Percentiles rank a stretch among this genome's conserved stretches.
Evolutionary conservation across 2,888 invertebrate genomes (phyloP).

Genomic region (Rhabditoides inermis): DNA sequence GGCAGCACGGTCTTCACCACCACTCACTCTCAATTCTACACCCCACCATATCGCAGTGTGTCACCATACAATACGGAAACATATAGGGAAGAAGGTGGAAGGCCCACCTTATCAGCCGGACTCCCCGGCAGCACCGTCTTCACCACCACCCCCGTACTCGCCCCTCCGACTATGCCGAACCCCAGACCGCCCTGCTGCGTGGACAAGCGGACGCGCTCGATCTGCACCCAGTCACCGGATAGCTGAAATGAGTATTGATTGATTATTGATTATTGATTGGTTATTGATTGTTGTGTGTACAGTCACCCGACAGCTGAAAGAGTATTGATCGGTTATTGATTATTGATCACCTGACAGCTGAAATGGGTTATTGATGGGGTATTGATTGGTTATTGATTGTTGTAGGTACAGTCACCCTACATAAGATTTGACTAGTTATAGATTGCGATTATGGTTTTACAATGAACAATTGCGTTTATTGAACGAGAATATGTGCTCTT

Average conservation of each 20-base stretch:
- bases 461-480: constrained; percentile 20
- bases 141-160: constrained; percentile 96
- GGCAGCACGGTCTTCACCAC: constrained; percentile 96
- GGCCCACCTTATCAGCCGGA: constrained; percentile 83
- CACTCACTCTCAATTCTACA: too few relatives aligned
- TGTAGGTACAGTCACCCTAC: too few relatives aligned
- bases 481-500: too few relatives aligned
- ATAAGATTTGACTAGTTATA: too few relatives aligned
- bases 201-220: neutral
- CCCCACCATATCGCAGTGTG: too few relatives aligned
- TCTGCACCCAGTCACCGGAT: constrained; percentile 96
- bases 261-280: too few relatives aligned
- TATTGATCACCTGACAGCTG: neutral
- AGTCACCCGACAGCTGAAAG: constrained; percentile 84
- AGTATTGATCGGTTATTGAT: neutral
- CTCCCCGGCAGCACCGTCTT: constrained; percentile 96
- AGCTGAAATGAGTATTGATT: constrained; percentile 60
- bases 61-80: too few relatives aligned
- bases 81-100: too few relatives aligned
- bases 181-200: constrained; percentile 63
- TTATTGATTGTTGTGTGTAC: too few relatives aligned
- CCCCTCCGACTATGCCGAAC: constrained; percentile 89
- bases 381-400: too few relatives aligned
- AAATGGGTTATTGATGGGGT: too few relatives aligned
- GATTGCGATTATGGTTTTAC: too few relatives aligned